A percentile compares a stretch with the other conserved stretches of the same genome.
Conservation (phyloP, 1,140 invertebrate genomes). For the Dendrolimus kikuchii region DNA sequence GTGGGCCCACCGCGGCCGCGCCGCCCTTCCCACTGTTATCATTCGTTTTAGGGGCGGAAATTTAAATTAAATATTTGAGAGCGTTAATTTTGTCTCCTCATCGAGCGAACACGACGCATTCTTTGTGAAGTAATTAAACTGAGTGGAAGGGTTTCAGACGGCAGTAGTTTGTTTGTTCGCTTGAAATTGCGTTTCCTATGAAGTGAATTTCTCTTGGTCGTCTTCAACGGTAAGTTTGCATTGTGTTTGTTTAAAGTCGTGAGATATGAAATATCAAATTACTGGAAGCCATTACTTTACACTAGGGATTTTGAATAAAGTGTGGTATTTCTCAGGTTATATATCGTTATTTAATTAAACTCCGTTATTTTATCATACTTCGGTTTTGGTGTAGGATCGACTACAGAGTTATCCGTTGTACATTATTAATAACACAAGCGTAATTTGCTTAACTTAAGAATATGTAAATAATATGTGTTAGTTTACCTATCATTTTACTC, state of each 20-base stretch:
- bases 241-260: constrained; percentile 1
- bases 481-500: too few relatives aligned
- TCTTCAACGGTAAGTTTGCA: constrained; percentile 25
- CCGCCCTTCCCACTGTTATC: constrained; percentile 53
- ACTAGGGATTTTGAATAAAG: too few relatives aligned
- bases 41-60: constrained; percentile 61
- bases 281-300: not conserved
- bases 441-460: too few relatives aligned
- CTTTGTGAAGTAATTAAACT: constrained; percentile 70
- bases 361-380: too few relatives aligned
- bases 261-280: constrained; percentile 13
- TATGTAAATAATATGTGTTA: too few relatives aligned
- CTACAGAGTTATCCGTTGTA: too few relatives aligned
- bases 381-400: too few relatives aligned
- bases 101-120: constrained; percentile 66
- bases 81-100: constrained; percentile 72
- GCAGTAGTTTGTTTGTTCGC: constrained; percentile 58
- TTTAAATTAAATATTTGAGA: constrained; percentile 72
- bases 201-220: constrained; percentile 46
- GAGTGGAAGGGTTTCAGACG: constrained; percentile 64
- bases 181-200: constrained; percentile 60
- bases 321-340: too few relatives aligned
- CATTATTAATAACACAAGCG: too few relatives aligned
- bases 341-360: too few relatives aligned
- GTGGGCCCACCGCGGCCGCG: constrained; percentile 32